phyloP scores from a whole-genome alignment of 2,888 invertebrate species.

The Notocelia uddmanniana region DNA sequence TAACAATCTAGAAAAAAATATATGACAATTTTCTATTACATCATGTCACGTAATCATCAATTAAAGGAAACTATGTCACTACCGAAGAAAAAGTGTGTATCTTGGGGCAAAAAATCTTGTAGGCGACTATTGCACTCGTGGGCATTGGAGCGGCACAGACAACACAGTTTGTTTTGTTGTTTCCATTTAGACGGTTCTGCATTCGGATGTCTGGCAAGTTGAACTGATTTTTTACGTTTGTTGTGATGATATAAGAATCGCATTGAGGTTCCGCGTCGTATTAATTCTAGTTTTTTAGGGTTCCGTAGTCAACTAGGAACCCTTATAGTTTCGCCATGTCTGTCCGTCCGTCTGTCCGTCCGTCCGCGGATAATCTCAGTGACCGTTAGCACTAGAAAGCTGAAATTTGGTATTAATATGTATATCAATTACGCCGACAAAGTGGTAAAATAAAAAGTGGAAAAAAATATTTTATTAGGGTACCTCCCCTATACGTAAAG shows the following conservation, averaged over 20 bases:
- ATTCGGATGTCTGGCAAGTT: background rate
- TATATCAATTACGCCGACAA: no score
- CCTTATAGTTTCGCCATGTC: no score
- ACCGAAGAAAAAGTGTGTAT: constrained; percentile 63
- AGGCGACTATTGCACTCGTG: constrained; percentile 40
- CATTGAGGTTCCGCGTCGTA: background rate
- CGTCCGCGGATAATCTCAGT: no score
- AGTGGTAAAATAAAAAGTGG: no score
- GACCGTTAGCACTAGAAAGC: no score
- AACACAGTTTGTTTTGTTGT: constrained; percentile 41
- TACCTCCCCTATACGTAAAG: no score
- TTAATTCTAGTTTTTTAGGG: no score
- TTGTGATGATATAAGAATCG: constrained; percentile 18
- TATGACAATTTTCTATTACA: constrained; percentile 62
- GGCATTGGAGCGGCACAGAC: constrained; percentile 37
- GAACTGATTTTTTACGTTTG: constrained; percentile 23
- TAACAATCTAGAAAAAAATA: constrained; percentile 55
- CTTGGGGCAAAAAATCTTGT: constrained; percentile 36
- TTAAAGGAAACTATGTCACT: constrained; percentile 73
- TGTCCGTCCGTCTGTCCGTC: no score
- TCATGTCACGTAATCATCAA: constrained; percentile 71
- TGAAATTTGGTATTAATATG: no score
- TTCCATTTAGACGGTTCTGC: constrained; percentile 17
- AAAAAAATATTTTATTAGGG: no score
- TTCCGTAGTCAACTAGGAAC: no score